These are phyloP conservation scores for Tragelaphus strepsiceros DNA, from an alignment of 2,113 vertebrate species.

Conservation along the genomic window DNA sequence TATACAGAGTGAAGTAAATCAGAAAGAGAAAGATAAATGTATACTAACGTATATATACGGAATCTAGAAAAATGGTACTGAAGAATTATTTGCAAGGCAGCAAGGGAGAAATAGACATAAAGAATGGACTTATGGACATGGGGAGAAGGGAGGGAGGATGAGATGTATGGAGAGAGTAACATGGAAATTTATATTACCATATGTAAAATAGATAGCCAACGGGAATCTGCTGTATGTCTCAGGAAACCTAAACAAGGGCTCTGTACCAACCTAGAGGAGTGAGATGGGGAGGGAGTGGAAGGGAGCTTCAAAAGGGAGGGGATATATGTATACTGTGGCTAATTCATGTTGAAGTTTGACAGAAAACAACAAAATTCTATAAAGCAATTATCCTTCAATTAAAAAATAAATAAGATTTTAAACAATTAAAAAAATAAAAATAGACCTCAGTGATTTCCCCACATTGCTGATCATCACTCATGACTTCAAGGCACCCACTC, in stretches of 20 bases:
- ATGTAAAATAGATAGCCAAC: background rate
- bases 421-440: background rate
- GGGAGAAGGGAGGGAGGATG: background rate
- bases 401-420: background rate
- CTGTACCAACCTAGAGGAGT: background rate
- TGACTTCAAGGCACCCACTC: background rate
- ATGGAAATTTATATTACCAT: background rate
- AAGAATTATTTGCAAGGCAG: background rate
- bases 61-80: background rate
- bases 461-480: rapidly evolving
- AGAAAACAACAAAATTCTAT: background rate
- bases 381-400: background rate
- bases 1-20: no score
- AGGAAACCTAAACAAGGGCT: background rate
- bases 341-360: background rate
- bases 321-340: no score
- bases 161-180: background rate
- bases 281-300: background rate
- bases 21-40: background rate
- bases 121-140: background rate
- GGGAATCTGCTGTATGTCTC: background rate
- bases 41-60: background rate
- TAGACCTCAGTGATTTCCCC: rapidly evolving
- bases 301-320: background rate
- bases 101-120: background rate